These are phyloP conservation scores for Micronisus gabar DNA, from an alignment of 2,113 vertebrate species.

Conservation along the genomic window DNA sequence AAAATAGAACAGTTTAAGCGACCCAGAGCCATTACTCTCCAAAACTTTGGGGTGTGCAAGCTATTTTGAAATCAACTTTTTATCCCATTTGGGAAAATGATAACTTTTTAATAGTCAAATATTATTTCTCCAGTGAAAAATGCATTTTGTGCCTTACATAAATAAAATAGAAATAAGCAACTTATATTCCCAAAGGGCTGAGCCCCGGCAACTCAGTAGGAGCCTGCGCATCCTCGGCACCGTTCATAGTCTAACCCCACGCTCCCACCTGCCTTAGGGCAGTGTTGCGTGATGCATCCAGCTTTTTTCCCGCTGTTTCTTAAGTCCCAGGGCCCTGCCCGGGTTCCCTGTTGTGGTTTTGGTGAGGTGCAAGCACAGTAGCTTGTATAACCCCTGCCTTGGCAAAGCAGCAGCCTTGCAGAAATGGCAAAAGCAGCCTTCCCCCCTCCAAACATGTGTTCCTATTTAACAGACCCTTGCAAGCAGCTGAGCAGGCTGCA, in stretches of 20 bases:
- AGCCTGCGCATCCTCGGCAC: fast-evolving
- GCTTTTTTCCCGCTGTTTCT: neutral
- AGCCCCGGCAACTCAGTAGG: fast-evolving
- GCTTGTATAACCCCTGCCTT: neutral
- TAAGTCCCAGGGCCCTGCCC: neutral
- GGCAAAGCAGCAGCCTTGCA: neutral
- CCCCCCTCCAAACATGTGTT: constrained; percentile 42
- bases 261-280: neutral
- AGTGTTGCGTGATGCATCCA: neutral
- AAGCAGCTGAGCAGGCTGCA: constrained; percentile 6
- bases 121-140: neutral
- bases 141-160: neutral
- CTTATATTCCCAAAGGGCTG: neutral
- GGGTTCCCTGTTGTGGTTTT: neutral
- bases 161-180: neutral
- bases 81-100: neutral
- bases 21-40: neutral
- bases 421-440: neutral
- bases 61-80: neutral
- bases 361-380: neutral
- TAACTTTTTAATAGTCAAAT: neutral
- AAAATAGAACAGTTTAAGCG: neutral
- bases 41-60: neutral
- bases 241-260: fast-evolving
- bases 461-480: constrained; percentile 27